Evolutionary conservation across 2,888 invertebrate species (phyloP).

Genomic region (Bombylius discolor): DNA sequence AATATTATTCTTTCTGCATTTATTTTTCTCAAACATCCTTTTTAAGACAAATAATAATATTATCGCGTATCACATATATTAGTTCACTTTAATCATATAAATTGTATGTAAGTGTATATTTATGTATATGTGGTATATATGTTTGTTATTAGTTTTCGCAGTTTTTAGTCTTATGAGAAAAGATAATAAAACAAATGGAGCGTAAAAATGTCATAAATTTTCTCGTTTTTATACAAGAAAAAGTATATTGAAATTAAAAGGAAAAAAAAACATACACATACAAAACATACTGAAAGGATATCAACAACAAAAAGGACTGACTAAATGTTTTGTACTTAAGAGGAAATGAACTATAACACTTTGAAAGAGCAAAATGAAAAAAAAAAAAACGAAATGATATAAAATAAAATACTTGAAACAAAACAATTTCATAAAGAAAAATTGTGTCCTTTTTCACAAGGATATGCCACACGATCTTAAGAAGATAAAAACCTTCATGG

Average conservation of each 20-base stretch:
- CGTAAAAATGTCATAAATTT: slow-evolving; percentile 16
- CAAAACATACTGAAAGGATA: neutral
- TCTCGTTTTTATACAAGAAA: neutral
- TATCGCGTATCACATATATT: neutral
- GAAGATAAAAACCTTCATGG: neutral
- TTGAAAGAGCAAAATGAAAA: neutral
- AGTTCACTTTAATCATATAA: neutral
- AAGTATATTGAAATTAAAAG: neutral
- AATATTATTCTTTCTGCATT: too few species aligned
- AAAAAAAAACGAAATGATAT: slow-evolving; percentile 5
- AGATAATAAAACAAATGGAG: slow-evolving; percentile 14
- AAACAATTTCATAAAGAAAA: slow-evolving; percentile 11
- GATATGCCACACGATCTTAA: slow-evolving; percentile 7
- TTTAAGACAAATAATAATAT: too few species aligned
- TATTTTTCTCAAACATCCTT: too few species aligned
- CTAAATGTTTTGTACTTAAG: slow-evolving; percentile 1
- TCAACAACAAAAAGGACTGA: neutral
- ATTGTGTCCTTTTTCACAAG: slow-evolving; percentile 11
- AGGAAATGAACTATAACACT: neutral
- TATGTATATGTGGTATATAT: neutral
- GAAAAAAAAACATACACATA: neutral
- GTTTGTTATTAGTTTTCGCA: slow-evolving; percentile 7
- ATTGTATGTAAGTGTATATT: too few species aligned
- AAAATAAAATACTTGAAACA: too few species aligned
- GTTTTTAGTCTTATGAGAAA: neutral